Evolutionary conservation across 2,888 invertebrate species (phyloP), one percentile per base, ranked within the genome.

Genomic region (Panopea generosa): DNA sequence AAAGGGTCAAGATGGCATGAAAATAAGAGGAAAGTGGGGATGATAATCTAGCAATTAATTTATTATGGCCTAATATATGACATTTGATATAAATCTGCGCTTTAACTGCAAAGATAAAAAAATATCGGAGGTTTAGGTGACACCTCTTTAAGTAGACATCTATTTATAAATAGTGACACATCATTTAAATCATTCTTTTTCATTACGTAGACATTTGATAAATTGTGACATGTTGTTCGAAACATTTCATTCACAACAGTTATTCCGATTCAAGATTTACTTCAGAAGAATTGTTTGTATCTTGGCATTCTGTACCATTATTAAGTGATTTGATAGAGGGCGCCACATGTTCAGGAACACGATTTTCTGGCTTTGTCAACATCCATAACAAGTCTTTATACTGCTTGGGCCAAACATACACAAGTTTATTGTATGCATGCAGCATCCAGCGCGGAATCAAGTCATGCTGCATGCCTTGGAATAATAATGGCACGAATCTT

Each of bases 351-450:
- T 77, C 73, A 2, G 77, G 77, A 14, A 82, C 84, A 14, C 86
- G 69, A 26, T 87, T 84, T 49, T 87, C 85, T 0, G 89, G 89
- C 63, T 87, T 86, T 14, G 87, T 87, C 33, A 90, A 77, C 81
- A 86, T 85, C 87, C 87, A 89, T n/a, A 89, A 63, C 40, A 90
- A 78, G 61, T 90, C 88, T 60, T 87, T 84, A 68, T 87, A 89
- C 70, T 90, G 86, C 0, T 72, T 61, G 0, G 89, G 89, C 90
- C 90, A 90, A n/a, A 57, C 61, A 61, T 89, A 89, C 29, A 73
- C 63, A 0, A 83, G 66, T 18, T 76, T 77, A 55, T 78, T 82
- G 33, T 77, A 60, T 3, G 72, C 63, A 29, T 70, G 47, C 27
- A 77, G 57, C 73, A 81, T 66, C 86, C 89, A 89, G 6, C 33